A percentile compares a stretch with the other conserved stretches of the same genome.
These are phyloP conservation scores for Lutraria rhynchaena DNA, from an alignment of 1,140 invertebrate species.

Conservation along the genomic window DNA sequence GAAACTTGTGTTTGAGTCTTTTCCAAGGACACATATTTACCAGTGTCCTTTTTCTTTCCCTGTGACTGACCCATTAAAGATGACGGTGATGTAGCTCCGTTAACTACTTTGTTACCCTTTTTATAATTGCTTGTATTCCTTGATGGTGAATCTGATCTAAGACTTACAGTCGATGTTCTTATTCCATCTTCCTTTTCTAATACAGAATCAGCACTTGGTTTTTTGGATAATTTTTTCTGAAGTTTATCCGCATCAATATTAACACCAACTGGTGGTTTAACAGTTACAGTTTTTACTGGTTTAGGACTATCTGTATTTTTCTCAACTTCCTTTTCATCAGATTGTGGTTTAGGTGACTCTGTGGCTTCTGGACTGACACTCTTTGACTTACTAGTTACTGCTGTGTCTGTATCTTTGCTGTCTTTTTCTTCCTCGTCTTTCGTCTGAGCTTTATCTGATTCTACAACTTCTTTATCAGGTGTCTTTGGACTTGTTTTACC, in stretches of 20 bases:
- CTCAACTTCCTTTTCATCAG: too few species aligned
- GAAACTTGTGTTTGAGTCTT: constrained; percentile 16
- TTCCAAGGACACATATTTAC: constrained; percentile 54
- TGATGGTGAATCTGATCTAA: constrained; percentile 47
- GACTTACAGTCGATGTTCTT: constrained; percentile 41
- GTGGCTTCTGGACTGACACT: neutral
- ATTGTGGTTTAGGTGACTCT: too few species aligned
- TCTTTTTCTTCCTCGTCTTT: constrained; percentile 17
- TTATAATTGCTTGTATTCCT: neutral
- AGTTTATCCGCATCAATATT: constrained; percentile 36
- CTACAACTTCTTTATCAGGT: constrained; percentile 19
- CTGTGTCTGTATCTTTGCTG: neutral
- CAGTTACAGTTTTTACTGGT: constrained; percentile 8
- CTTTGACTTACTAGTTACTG: too few species aligned
- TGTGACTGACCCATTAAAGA: constrained; percentile 28
- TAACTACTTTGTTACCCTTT: neutral
- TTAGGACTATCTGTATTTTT: constrained; percentile 31
- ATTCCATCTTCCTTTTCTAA: constrained; percentile 57
- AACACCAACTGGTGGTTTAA: constrained; percentile 15
- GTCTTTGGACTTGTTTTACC: neutral
- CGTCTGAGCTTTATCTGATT: constrained; percentile 22
- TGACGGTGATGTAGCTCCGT: constrained; percentile 3
- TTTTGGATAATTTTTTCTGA: constrained; percentile 38
- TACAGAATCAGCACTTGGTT: constrained; percentile 56
- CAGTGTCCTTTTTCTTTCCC: constrained; percentile 40